Conservation (phyloP, 2,888 invertebrate genomes). For the Cordilura impudica region DNA sequence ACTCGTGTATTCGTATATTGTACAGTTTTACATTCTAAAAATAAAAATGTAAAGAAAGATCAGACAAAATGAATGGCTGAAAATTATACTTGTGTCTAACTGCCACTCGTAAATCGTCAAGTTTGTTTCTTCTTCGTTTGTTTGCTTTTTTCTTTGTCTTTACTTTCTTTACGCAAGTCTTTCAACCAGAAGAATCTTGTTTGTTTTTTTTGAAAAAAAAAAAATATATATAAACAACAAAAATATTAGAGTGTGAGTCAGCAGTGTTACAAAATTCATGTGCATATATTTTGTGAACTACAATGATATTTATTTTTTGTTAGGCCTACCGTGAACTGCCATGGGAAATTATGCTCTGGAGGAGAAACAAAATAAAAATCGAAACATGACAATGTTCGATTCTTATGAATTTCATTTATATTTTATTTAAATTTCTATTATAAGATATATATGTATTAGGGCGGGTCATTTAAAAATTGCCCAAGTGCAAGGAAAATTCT, state of each 20-base stretch:
- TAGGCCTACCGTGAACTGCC: background rate
- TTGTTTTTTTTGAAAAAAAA: background rate
- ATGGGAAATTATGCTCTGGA: too few species aligned
- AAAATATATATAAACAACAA: background rate
- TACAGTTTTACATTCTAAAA: background rate
- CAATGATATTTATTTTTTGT: background rate
- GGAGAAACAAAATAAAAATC: too few species aligned
- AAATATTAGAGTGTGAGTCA: conserved; percentile 27
- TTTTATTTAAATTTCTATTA: too few species aligned
- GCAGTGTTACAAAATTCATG: conserved; percentile 14
- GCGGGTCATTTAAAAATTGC: too few species aligned
- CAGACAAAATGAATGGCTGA: conserved; percentile 18
- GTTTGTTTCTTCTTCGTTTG: conserved; percentile 1
- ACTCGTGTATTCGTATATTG: background rate
- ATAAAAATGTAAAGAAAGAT: background rate
- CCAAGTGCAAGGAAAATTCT: too few species aligned
- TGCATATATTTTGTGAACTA: background rate
- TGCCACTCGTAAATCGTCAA: conserved; percentile 49
- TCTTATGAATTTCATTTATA: too few species aligned
- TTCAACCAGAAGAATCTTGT: conserved; percentile 1
- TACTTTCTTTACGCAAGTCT: conserved; percentile 6
- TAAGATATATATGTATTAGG: too few species aligned
- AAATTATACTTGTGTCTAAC: conserved; percentile 21
- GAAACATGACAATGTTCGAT: too few species aligned
- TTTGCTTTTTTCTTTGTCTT: background rate